phyloP scores from a whole-genome alignment of 53 echinoderm and acorn worm species.

The Paracentrotus lividus region DNA sequence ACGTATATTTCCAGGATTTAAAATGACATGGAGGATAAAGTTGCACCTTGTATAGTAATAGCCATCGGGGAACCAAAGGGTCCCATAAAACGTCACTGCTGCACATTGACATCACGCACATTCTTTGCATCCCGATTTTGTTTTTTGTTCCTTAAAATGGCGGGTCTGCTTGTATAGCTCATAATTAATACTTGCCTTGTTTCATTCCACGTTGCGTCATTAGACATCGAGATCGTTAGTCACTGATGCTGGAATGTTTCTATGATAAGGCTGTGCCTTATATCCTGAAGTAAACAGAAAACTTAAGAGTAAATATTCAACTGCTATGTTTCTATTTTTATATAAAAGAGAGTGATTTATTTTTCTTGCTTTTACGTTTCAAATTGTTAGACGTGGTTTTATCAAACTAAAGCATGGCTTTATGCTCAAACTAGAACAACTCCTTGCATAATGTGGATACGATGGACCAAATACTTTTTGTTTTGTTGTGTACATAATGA shows the following conservation, averaged over 20 bases:
- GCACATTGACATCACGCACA: slow-evolving; percentile 3
- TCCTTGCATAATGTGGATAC: neutral
- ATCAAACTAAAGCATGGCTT: slow-evolving; percentile 11
- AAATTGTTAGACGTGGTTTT: slow-evolving; percentile 12
- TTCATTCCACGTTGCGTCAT: slow-evolving; percentile 41
- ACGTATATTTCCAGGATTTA: neutral
- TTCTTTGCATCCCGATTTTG: neutral
- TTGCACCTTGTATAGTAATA: slow-evolving; percentile 35
- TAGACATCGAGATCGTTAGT: neutral
- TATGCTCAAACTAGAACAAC: slow-evolving; percentile 54
- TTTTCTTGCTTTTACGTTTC: slow-evolving; percentile 62
- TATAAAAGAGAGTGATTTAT: slow-evolving; percentile 68
- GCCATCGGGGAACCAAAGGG: neutral
- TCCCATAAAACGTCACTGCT: neutral
- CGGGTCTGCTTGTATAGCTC: slow-evolving; percentile 39
- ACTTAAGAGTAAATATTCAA: slow-evolving; percentile 25
- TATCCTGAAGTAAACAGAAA: neutral
- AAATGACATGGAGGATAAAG: neutral
- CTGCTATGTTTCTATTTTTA: slow-evolving; percentile 57
- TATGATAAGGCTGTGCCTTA: slow-evolving; percentile 79
- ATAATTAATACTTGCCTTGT: slow-evolving; percentile 42
- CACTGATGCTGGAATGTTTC: slow-evolving; percentile 7
- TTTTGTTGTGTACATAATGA: neutral
- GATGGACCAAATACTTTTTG: slow-evolving; percentile 24
- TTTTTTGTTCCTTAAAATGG: slow-evolving; percentile 38